These are phyloP conservation scores for Anas bernieri DNA, from an alignment of 2,797 vertebrate genomes.

Conservation along the genomic window DNA sequence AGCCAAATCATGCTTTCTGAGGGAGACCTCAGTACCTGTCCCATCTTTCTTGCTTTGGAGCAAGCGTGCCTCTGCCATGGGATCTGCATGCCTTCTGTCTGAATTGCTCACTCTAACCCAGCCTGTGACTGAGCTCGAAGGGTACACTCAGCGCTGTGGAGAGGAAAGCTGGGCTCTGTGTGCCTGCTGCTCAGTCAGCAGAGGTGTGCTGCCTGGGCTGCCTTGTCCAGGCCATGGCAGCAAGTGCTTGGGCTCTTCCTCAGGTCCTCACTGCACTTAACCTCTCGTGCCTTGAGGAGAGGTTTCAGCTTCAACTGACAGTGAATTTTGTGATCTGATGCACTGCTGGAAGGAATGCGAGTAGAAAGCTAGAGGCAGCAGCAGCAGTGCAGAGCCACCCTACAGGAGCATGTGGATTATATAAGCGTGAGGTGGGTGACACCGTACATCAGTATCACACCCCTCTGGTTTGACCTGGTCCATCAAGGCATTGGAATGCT, in stretches of 20 bases:
- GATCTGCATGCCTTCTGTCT: not conserved
- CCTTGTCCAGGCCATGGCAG: not conserved
- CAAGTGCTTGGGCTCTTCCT: not conserved
- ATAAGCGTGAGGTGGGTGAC: not conserved
- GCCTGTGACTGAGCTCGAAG: not conserved
- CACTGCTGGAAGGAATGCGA: not conserved
- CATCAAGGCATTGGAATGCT: not conserved
- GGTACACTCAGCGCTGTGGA: not conserved
- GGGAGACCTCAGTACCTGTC: not conserved
- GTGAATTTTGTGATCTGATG: not conserved
- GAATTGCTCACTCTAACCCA: not conserved
- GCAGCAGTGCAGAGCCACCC: rapidly evolving
- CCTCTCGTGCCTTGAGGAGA: not conserved
- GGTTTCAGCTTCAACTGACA: not conserved
- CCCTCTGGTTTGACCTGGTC: not conserved
- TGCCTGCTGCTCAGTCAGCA: not conserved
- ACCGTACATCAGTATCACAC: not conserved
- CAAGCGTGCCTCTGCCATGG: not conserved
- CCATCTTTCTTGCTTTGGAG: not conserved
- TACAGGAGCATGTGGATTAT: not conserved
- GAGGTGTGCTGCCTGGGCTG: not conserved
- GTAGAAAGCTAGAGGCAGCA: not conserved
- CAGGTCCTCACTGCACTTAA: not conserved
- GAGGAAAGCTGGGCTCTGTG: not conserved
- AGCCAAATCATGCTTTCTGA: not conserved